These are phyloP conservation scores for Adineta ricciae DNA, from an alignment of 2,888 invertebrate genomes.

Conservation along the genomic window DNA sequence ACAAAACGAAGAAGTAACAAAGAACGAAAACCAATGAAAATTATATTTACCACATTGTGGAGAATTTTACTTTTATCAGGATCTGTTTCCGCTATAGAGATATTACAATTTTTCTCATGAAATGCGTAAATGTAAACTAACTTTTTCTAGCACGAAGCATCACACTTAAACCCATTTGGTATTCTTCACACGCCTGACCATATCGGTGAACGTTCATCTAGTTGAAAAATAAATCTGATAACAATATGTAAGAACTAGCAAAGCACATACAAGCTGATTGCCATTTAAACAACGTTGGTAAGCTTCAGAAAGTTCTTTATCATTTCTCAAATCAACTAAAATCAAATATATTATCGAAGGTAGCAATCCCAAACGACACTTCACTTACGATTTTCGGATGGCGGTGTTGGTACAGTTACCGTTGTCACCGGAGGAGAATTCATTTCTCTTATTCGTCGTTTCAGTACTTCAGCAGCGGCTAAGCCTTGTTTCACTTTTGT, in stretches of 20 bases:
- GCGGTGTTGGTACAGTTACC: not conserved
- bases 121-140: not conserved
- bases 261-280: not conserved
- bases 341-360: not conserved
- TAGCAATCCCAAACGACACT: too few relatives aligned
- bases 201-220: not conserved
- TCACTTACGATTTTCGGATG: not conserved
- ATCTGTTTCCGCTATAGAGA: constrained; percentile 6
- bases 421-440: too few relatives aligned
- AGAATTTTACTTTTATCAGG: not conserved
- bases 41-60: not conserved
- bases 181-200: not conserved
- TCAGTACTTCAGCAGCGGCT: not conserved
- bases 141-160: constrained; percentile 1
- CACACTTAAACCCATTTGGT: not conserved
- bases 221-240: too few relatives aligned
- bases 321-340: not conserved
- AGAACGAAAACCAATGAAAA: not conserved
- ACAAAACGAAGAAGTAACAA: too few relatives aligned
- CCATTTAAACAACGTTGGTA: constrained; percentile 9
- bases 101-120: not conserved
- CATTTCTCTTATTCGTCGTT: not conserved
- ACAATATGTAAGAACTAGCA: not conserved
- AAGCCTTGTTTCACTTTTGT: not conserved
- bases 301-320: not conserved